Percentiles rank a stretch among this genome's conserved stretches.
Evolutionary conservation across 2,888 invertebrate species (phyloP).

Genomic region (Ophioninae sp.): DNA sequence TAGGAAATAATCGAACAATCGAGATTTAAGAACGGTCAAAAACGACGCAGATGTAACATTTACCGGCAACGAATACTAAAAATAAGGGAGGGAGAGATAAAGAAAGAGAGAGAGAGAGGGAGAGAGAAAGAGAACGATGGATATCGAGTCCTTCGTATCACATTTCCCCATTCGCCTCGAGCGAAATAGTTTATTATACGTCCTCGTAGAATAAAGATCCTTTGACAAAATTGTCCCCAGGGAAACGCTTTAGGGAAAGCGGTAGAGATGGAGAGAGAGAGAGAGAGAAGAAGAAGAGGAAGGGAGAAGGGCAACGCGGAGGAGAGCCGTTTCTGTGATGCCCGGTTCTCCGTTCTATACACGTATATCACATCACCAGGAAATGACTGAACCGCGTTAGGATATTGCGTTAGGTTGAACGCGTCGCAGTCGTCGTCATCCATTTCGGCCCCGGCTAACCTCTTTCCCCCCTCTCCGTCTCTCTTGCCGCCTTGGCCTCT

Average conservation of each 20-base stretch:
- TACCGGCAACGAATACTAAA: too few relatives aligned
- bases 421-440: conserved; percentile 59
- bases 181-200: conserved; percentile 78
- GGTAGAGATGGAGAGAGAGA: conserved; percentile 20
- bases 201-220: conserved; percentile 80
- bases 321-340: conserved; percentile 36
- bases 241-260: conserved; percentile 76
- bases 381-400: conserved; percentile 80
- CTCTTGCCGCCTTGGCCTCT: conserved; percentile 6
- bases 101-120: conserved; percentile 18
- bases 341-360: conserved; percentile 42
- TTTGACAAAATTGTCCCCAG: conserved; percentile 81
- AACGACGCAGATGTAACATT: too few relatives aligned
- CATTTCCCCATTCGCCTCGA: conserved; percentile 77
- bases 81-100: neutral
- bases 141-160: conserved; percentile 70
- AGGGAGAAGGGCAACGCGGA: conserved; percentile 3
- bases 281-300: conserved; percentile 10
- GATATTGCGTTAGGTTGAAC: conserved; percentile 79
- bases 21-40: too few relatives aligned
- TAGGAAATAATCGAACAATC: too few relatives aligned
- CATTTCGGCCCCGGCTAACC: conserved; percentile 28
- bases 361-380: conserved; percentile 71
- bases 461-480: conserved; percentile 18
- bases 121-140: conserved; percentile 30